phyloP scores from a whole-genome alignment of 2,888 invertebrate species.

The Tubulanus polymorphus region DNA sequence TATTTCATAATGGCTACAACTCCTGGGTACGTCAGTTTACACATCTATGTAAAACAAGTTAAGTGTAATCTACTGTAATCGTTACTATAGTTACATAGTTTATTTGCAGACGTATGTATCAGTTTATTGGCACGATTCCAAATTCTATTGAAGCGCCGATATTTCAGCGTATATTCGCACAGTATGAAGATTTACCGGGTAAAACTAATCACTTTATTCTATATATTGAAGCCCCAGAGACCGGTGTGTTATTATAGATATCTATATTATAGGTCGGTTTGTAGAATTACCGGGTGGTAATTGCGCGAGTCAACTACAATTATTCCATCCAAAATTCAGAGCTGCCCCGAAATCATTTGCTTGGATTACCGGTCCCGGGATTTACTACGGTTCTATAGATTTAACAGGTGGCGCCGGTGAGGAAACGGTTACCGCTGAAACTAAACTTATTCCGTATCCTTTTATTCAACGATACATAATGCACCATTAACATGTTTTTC shows the following conservation, averaged over 20 bases:
- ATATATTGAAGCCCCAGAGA: slow-evolving; percentile 4
- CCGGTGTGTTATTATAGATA: slow-evolving; percentile 9
- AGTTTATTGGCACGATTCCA: slow-evolving; percentile 73
- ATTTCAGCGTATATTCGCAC: slow-evolving; percentile 73
- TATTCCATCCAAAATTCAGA: slow-evolving; percentile 67
- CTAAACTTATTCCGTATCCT: slow-evolving; percentile 40
- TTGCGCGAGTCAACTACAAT: slow-evolving; percentile 74
- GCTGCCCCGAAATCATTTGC: slow-evolving; percentile 74
- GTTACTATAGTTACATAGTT: not conserved
- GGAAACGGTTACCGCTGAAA: slow-evolving; percentile 37
- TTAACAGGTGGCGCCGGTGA: slow-evolving; percentile 37
- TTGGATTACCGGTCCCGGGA: slow-evolving; percentile 81
- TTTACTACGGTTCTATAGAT: slow-evolving; percentile 73
- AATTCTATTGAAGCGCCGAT: slow-evolving; percentile 75
- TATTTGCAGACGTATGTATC: slow-evolving; percentile 68
- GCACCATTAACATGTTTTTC: too few species aligned
- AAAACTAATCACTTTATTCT: slow-evolving; percentile 10
- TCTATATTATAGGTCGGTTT: slow-evolving; percentile 58
- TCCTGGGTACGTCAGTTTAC: slow-evolving; percentile 57
- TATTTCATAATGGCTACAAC: slow-evolving; percentile 83
- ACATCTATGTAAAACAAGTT: too few species aligned
- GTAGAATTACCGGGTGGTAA: slow-evolving; percentile 70
- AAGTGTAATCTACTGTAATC: not conserved
- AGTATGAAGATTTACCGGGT: slow-evolving; percentile 61
- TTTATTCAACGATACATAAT: too few species aligned